Evolutionary conservation across 2,888 invertebrate species (phyloP), one percentile per base, ranked within the genome.

Genomic region (Tetragonula carbonaria): DNA sequence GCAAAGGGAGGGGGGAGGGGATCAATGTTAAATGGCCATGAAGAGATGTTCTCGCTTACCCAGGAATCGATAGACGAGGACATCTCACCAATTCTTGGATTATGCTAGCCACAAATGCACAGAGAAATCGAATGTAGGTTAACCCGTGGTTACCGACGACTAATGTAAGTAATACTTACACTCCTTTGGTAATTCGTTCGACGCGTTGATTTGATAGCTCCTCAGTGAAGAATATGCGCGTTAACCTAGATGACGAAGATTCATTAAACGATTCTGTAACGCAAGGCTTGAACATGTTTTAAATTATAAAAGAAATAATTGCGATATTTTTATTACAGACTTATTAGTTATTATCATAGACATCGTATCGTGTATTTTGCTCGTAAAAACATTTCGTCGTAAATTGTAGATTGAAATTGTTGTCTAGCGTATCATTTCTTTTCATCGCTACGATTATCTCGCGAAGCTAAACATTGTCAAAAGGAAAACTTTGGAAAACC

Each of bases 91-190:
- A 84, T 80, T 85, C 82, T 85, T 85, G 84, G 81, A 84, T 89
- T 90, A 88, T 85, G 80, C 33, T 85, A 82, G 83, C 84, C 80
- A 82, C 85, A 85, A 85, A 82, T 68, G 45, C 74, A 51, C 33
- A 83, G 78, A 38, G 80, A 86, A 87, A 83, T 88, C 80, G 74
- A 85, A 91, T 90, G 83, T 87, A 84, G 90, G 84, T 81, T 86
- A 86, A 81, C 74, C 74, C 83, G 90, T 28, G 87, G 90, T 87
- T 81, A 77, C 45, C 67, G 45, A 53, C 67, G 72, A 70, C 68
- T 62, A 76, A 45, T 11, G 45, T 45, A 45, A 73, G 79, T 63
- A 74, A 74, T 74, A 81, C 76, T 11, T 11, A 38, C 38, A 8
- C 38, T 72, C 23, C 66, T 23, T 28, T 81, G 62, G 66, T 63